Base-by-base conservation (phyloP, 2,797 vertebrate genomes). In the Decapterus maruadsi region DNA sequence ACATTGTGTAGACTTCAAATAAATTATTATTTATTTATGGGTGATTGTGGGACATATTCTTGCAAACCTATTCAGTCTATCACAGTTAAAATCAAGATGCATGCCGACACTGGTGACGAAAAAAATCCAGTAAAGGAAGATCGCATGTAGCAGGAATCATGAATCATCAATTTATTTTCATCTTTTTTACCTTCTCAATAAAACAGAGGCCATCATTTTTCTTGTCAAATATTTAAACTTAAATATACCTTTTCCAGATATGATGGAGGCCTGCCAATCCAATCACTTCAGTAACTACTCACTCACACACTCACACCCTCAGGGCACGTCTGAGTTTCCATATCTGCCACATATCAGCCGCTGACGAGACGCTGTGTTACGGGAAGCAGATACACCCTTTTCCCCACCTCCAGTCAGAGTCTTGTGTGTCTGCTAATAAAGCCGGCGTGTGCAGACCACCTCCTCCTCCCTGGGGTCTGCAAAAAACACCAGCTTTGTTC, bases 361-460 rank as follows among this genome's bases (percentile, higher is more conserved):
- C 20, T 68, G 77, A 89, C 64, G 45, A 62, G 81, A 87, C 34
- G 36, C 12, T 2, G 58, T 62, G 77, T 91, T 92, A 89, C 83
- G 69, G 90, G 90, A 91, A 93, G 76, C 65, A 80, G 81, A 82
- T 67, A 87, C 87, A 71, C 82, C 89, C 76, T 84, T 85, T 75
- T 45, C 82, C 81, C 82, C 81, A 84, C 70, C 80, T 76, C 84
- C 77, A 83, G 71, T 77, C 84, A 82, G 78, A 86, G 71, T 51
- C n/a, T 46, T 57, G 75, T 70, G 77, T 75, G 68, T 87, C 61
- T 68, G 73, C 6, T 22, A 43, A 43, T 22, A 43, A 22, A 40
- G 36, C 6, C 19, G 22, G 55, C 1, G 34, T 40, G 38, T n/a
- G 8, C 20, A 29, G 50, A 26, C 63, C 34, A 2, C 75, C 66